Base-by-base conservation (phyloP, 2,113 vertebrate genomes). In the Malurus alboscapulatus region DNA sequence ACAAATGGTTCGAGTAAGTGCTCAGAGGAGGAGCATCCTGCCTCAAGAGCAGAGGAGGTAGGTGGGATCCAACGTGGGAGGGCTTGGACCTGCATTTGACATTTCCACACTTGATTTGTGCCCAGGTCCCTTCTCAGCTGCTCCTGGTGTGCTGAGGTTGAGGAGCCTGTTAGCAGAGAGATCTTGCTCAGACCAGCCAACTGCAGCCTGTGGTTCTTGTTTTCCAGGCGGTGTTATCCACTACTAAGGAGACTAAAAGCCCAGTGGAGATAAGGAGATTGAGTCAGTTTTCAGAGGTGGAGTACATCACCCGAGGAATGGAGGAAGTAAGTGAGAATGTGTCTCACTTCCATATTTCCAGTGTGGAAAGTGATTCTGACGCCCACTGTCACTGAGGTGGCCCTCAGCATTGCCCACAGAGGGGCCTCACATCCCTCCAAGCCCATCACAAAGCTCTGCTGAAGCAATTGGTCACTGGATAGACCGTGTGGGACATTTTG, bases 281-380 rank as follows among this genome's bases (percentile, higher is more conserved):
- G 36, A 45, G 79, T 2, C 72, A 32, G 16, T 27, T 62, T 3
- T 3, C 14, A 18, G 22, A 16, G 34, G 11, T 16, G 12, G 2
- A 27, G 48, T 42, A 12, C 17, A 9, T 4, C 7, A 4, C 30
- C 1, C 1, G 57, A 17, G 22, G 14, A 50, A 26, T 44, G 26
- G 3, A 51, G 44, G 67, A 88, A 27, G 98, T 98, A 95, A 96
- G 95, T 54, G 62, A 40, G 22, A 61, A 36, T 75, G 18, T 48
- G 7, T n/a, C 50, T 73, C 4, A 4, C 9, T n/a, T 76, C 50
- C 24, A 9, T 0, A 0, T 38, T 62, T 47, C 9, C 20, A 42
- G 2, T 1, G 12, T 51, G 42, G 9, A 20, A 34, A n/a, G 44
- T 4, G 3, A 57, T 62, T 77, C 10, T 2, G 4, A 59, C 24